Evolutionary conservation across 2,797 vertebrate genomes (phyloP), one percentile per base, ranked within the genome.

Genomic region (Xenentodon cancila): DNA sequence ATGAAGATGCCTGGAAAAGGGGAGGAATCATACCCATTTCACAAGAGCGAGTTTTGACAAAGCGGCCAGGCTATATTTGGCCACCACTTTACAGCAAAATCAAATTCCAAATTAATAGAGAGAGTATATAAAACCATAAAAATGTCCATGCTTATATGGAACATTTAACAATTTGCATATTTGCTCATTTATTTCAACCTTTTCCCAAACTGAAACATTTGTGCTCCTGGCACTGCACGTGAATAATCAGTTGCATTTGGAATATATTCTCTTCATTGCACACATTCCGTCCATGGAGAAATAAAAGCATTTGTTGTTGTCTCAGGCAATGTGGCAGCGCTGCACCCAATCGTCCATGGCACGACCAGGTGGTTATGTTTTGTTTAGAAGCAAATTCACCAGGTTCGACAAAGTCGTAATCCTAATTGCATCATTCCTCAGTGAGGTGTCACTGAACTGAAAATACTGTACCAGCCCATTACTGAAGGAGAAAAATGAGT

Each of bases 341-440:
- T 53, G 84, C 81, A 30, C 79, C 77, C 88, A 92, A 73, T 88
- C 67, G 76, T 82, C 90, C 89, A 66, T 90, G 84, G 78, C 85
- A 52, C 51, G 71, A 86, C 73, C 91, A 92, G 90, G 88, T 90
- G 91, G 77, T 84, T 71, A 67, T 82, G 85, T 87, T 90, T 90
- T 88, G 91, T 91, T 86, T 81, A 79, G 75, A 65, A 76, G 84
- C 50, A 51, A 55, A 82, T 87, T 83, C 64, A 60, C 76, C 82
- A 72, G 84, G 74, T 87, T 89, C 88, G 86, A 89, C 87, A 83
- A 85, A 84, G 79, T 82, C 82, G 82, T 86, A 85, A 87, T 88
- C 73, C 81, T 89, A 89, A 90, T 89, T 86, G 85, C 30, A 34
- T 71, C 77, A 87, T 89, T 80, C 64, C 59, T 91, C 88, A 90